Percentiles rank a stretch among this genome's conserved stretches.
phyloP scores from a whole-genome alignment of 2,113 vertebrate species.

The Rutilus rutilus region DNA sequence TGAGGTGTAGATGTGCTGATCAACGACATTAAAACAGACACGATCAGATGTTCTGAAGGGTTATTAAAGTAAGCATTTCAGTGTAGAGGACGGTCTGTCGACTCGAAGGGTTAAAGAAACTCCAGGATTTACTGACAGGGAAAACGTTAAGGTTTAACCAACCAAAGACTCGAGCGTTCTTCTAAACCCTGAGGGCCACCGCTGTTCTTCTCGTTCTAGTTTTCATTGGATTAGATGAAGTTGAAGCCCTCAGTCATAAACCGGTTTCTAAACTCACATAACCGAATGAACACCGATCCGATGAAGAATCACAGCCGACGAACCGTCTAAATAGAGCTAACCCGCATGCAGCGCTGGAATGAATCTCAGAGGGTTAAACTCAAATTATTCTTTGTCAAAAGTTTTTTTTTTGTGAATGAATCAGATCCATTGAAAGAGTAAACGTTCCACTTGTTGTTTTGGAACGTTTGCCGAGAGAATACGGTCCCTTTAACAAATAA shows the following conservation, averaged over 20 bases:
- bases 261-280: constrained; percentile 73
- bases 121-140: not conserved
- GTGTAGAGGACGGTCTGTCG: constrained; percentile 42
- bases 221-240: not conserved
- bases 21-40: not conserved
- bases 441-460: constrained; percentile 32
- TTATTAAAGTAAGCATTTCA: not conserved
- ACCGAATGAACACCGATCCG: constrained; percentile 24
- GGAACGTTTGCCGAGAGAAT: constrained; percentile 41
- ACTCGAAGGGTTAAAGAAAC: constrained; percentile 79
- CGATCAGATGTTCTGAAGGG: not conserved
- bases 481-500: constrained; percentile 82
- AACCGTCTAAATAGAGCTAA: not conserved
- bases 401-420: not conserved
- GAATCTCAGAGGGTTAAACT: constrained; percentile 87
- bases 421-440: constrained; percentile 15
- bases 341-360: not conserved
- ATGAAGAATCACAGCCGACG: not conserved
- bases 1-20: not conserved
- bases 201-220: not conserved
- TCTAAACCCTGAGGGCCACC: constrained; percentile 75
- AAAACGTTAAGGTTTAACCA: constrained; percentile 50
- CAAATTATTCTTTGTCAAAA: not conserved
- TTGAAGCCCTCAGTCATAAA: constrained; percentile 76
- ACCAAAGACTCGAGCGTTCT: constrained; percentile 68